A percentile compares a stretch with the other conserved stretches of the same genome.
phyloP scores from a whole-genome alignment of 2,888 invertebrate species.

The Melolontha melolontha region DNA sequence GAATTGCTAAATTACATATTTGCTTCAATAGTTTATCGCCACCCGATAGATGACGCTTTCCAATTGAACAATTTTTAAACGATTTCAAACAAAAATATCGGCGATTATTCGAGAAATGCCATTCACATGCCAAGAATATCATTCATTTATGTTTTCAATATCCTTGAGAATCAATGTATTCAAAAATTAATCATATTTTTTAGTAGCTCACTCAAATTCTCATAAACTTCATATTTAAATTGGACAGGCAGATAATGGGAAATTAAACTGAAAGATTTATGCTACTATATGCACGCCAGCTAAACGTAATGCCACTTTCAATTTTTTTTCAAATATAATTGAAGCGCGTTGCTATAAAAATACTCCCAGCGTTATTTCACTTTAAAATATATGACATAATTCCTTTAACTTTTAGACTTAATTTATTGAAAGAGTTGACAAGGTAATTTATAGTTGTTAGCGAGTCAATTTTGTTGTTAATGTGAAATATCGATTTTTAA shows the following conservation, averaged over 20 bases:
- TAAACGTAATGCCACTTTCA: background rate
- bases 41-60: no score
- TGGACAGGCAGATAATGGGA: constrained; percentile 34
- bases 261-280: constrained; percentile 35
- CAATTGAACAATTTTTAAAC: no score
- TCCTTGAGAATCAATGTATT: constrained; percentile 7
- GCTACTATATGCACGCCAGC: constrained; percentile 8
- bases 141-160: no score
- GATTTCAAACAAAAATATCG: no score
- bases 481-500: no score
- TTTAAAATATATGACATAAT: constrained; percentile 17
- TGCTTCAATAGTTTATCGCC: no score
- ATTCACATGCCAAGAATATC: no score
- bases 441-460: constrained; percentile 8
- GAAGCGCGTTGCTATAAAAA: constrained; percentile 8
- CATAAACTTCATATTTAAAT: constrained; percentile 31
- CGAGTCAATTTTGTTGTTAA: constrained; percentile 4
- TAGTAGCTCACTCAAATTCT: constrained; percentile 19
- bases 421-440: constrained; percentile 15
- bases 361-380: background rate
- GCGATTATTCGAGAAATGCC: no score
- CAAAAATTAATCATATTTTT: constrained; percentile 35
- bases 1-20: no score
- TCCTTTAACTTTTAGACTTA: constrained; percentile 17
- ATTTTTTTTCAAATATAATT: background rate